Evolutionary conservation across 2,888 invertebrate genomes (phyloP), one percentile per base, ranked within the genome.

Genomic region (Athalia cordata): DNA sequence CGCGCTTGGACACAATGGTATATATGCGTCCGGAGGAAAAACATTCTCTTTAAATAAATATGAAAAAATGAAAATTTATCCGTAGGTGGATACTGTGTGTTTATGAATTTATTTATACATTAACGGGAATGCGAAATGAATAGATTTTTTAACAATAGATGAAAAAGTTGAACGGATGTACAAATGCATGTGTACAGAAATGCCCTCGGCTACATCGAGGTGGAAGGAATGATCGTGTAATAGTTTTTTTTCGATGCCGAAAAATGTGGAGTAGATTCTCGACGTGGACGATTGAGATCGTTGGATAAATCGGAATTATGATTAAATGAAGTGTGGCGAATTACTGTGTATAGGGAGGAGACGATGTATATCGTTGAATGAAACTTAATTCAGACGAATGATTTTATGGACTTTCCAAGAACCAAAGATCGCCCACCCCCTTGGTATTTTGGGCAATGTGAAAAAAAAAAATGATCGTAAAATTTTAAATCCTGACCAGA

Each of bases 371-470:
- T 72, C 72, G 59, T 59, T 72, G 72, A 72, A 72, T 72, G 57
- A 43, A 45, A 47, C 72, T 72, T 72, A 72, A 72, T 72, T 72
- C 72, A 72, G 72, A 72, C 75, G 75, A 75, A 75, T 75, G 75
- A 75, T 75, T 75, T 75, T 75, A 75, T 75, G 64, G 61, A 62
- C 75, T 75, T 75, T 64, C 75, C 64, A 52, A 43, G 75, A 75
- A 75, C 49, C 64, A 50, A 61, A 9, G 47, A 5, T 62, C 62
- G 50, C 75, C 75, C 13, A 49, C 50, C 6, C 29, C 45, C 43
- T 75, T 7, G 49, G 75, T 75, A n/a, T 64, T 75, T 75, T 29
- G 11, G 45, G n/a, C 64, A 50, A 50, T 75, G 75, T 3, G 2
- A 1, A 29, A 29, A 29, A 29, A 29, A 75, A 43, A 29, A 29